Base-by-base conservation (phyloP, 2,113 vertebrate species). In the Syngnathoides biaculeatus region DNA sequence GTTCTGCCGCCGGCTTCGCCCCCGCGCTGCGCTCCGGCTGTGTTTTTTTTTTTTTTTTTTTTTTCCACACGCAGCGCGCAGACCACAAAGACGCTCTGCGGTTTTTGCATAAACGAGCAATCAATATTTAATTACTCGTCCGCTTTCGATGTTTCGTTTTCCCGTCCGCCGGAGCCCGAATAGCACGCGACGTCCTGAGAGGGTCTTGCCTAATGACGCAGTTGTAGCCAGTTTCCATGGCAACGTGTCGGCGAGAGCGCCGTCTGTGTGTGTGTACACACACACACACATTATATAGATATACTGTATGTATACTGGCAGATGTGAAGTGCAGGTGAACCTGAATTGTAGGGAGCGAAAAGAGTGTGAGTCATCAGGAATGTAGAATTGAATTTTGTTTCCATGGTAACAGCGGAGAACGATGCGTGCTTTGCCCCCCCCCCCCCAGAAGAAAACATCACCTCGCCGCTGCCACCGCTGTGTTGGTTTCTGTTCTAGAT, bases 201-300 rank as follows among this genome's bases (percentile, higher is more conserved):
- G 68, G 67, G 79, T 9, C 71, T 83, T 80, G 79, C 71, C 82
- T 82, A 84, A 86, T 79, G 82, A 87, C 79, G 90, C 86, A 84
- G 86, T 92, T 92, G 89, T 91, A 87, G 82, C 86, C 89, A 91
- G 92, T 92, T 92, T 92, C 92, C 89, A 92, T 93, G 89, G 90
- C 66, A 90, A 92, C 90, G 39, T 60, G 64, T 83, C 85, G 81
- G 77, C 53, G 79, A 74, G 84, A 84, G 86, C 82, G 79, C 74
- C n/a, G n/a, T n/a, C n/a, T n/a, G n/a, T n/a, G n/a, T n/a, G n/a
- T n/a, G n/a, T 14, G 3, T 47, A 27, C 42, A 27, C 1, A 26
- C 20, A n/a, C 24, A 6, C n/a, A 4, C 42, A 42, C n/a, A 61
- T 35, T n/a, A n/a, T n/a, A n/a, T n/a, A n/a, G n/a, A n/a, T n/a